Evolutionary conservation across 2,113 vertebrate species (phyloP).

Genomic region (Nipponia nippon): DNA sequence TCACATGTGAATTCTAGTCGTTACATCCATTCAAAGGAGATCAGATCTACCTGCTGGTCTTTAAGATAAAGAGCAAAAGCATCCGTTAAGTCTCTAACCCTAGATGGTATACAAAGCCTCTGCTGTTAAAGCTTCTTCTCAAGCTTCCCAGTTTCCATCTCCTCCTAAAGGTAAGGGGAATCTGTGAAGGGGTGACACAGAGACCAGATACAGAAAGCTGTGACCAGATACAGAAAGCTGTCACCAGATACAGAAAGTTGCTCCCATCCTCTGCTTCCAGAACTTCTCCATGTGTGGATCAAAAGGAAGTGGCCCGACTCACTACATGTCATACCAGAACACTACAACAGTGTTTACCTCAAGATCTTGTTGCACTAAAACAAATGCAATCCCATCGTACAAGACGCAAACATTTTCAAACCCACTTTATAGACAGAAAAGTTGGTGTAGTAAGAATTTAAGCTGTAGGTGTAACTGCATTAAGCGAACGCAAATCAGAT

Average conservation of each 20-base stretch:
- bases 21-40: neutral
- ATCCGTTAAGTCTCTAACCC: neutral
- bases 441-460: neutral
- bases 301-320: neutral
- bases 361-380: neutral
- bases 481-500: neutral
- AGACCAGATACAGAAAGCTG: neutral
- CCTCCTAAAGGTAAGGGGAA: neutral
- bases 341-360: neutral
- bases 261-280: neutral
- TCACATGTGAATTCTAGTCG: neutral
- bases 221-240: neutral
- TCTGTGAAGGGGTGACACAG: neutral
- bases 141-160: neutral
- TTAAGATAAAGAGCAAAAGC: neutral
- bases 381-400: neutral
- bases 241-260: neutral
- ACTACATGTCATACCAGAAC: neutral
- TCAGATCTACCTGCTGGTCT: neutral
- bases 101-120: neutral
- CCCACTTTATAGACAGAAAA: neutral
- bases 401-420: neutral
- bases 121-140: neutral
- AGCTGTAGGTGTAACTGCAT: neutral
- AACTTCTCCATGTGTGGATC: neutral